Conservation (phyloP, 2,113 vertebrate genomes). For the Phyllostomus hastatus region DNA sequence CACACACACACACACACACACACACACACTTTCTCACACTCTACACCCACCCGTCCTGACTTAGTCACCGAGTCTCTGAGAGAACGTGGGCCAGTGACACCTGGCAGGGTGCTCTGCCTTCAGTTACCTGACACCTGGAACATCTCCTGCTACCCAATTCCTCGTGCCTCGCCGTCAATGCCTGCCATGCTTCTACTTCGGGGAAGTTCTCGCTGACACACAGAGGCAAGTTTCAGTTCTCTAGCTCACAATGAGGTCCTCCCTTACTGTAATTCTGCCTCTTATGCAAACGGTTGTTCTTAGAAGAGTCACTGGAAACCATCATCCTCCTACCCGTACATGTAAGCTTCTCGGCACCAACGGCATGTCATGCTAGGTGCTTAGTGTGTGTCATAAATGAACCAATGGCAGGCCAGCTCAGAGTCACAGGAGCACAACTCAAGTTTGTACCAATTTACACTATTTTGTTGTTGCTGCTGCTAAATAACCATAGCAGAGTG, state of each 20-base stretch:
- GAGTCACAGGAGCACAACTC: background rate
- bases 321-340: background rate
- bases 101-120: background rate
- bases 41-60: background rate
- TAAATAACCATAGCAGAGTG: background rate
- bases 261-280: background rate
- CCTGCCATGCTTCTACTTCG: background rate
- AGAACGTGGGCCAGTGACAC: background rate
- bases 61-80: background rate
- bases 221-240: background rate
- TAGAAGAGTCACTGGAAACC: background rate
- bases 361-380: no score
- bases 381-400: background rate
- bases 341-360: background rate
- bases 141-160: background rate
- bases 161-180: background rate
- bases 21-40: background rate
- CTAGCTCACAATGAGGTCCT: background rate
- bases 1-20: no score
- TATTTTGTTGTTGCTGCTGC: background rate
- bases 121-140: background rate
- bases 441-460: background rate
- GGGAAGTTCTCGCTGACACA: background rate
- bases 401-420: accelerated
- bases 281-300: background rate